Base-by-base conservation (phyloP, 2,888 invertebrate species). In the Eurytoma adleriae region DNA sequence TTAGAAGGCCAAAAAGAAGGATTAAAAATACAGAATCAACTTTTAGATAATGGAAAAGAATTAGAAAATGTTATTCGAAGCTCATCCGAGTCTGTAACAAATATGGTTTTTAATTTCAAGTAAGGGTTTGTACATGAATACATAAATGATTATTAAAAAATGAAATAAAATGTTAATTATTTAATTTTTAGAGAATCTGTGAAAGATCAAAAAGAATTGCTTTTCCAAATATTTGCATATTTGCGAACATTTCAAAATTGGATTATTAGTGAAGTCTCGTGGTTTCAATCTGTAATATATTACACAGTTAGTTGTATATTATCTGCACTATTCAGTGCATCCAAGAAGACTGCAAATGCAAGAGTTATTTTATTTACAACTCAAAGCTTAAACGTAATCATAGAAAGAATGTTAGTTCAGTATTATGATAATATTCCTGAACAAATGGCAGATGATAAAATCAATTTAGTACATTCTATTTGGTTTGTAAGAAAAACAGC, bases 191-290 rank as follows among this genome's bases (percentile, higher is more conserved):
- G 92, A 84, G 89, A 91, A 78, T 91, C 92, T 0, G 92, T 93
- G 0, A 89, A 90, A 64, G 92, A 93, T 85, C 94, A 95, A 85
- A 91, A 92, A 79, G 90, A 92, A 82, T 86, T 94, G 66, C 91
- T 94, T 57, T 90, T 91, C 82, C 92, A 93, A 84, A 91, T 94
- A 67, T 93, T 93, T 85, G 91, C 92, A 20, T 91, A 92, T 78
- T 87, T 94, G 57, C 89, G 90, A 16, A 91, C 91, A 69, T 91
- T 95, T 79, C 94, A 94, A 87, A 90, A 91, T 66, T 92, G 94
- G 92, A 91, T 94, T 77, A 89, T 94, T 10, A 93, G 93, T 4
- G 94, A 94, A 90, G 91, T 94, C 72, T 93, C 93, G 0, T 93
- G 94, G 91, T 90, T 94, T 79, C 94, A 94, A 86, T 93, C 93